Evolutionary conservation across 1,140 invertebrate species (phyloP), one percentile per base, ranked within the genome.

Genomic region (Aphaenogaster floridana): DNA sequence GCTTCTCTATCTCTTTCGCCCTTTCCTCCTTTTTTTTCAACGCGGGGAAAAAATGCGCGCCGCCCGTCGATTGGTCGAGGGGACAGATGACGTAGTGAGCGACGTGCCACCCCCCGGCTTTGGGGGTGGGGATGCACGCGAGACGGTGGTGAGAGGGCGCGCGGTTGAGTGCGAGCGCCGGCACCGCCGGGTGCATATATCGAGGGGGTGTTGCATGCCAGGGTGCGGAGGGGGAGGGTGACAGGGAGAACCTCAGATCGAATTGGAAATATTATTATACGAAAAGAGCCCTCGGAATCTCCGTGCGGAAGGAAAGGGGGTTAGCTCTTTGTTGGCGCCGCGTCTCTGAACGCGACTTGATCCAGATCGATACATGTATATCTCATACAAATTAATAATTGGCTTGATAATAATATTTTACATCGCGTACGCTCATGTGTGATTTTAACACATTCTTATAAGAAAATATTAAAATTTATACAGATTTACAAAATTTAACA

Each of bases 21-120:
- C 90, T 83, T 77, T 83, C 86, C 76, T 59, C 63, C 69, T 94
- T 94, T 94, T 94, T 94, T 94, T 93, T 92, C 92, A 92, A 94
- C 93, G 90, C 91, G 91, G 93, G 94, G 93, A 95, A 95, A 95
- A 95, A 95, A 94, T 94, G 94, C 94, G 93, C 93, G 92, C 94
- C 93, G 94, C 92, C 92, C 94, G 94, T 95, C 95, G 95, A 95
- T 95, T 95, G 94, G 94, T 94, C 95, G 94, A 95, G 95, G 93
- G 95, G 94, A 95, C 95, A 95, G 95, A 95, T 95, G 95, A 95
- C 95, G 95, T 95, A 95, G 95, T 95, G 95, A 95, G 95, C 95
- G 95, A 95, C 95, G 95, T 95, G 94, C 95, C 95, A 95, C 93
- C 94, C 94, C 92, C 93, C 93, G 83, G 91, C 90, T 83, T 90